Base-by-base conservation (phyloP, 2,888 invertebrate genomes). In the Hartigia nigra region DNA sequence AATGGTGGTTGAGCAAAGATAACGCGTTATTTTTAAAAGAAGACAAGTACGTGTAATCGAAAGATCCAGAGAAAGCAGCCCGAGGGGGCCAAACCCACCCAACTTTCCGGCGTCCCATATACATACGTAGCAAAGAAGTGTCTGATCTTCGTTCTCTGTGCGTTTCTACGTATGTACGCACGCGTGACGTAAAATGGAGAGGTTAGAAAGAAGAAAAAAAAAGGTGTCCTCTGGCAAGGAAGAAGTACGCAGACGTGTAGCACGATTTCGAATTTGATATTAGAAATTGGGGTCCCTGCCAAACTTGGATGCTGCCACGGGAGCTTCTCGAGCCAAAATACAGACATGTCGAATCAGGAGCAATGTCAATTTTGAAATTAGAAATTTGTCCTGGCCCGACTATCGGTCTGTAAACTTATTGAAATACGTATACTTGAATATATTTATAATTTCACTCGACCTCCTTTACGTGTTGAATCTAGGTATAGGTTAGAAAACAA, bases 181-280 rank as follows among this genome's bases (percentile, higher is more conserved):
- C 14, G 5, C 9, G 23, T 5, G 2, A 55, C 23, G 5, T 23
- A 5, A 23, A 55, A 55, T 55, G 4, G 39, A 55, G 39, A 55
- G 39, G 39, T 55, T 55, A 55, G 39, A 23, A 55, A 55, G 39
- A 55, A 55, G 14, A 55, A 55, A 55, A 55, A 55, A 23, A 55
- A 55, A 55, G 39, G 23, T 55, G 39, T 14, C 39, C 39, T 55
- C 39, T 55, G 39, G 39, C 39, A 55, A 55, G 39, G 23, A 55
- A 55, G 39, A 55, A 55, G 39, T 55, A 23, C 39, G 39, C 23
- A 55, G 23, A 23, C 39, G 39, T 23, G 23, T 55, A 55, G 23
- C 39, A 55, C 72, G 31, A 72, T 72, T 31, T 72, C 72, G 72
- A 72, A 72, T 32, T 72, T 31, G 72, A 72, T 32, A 72, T 72